phyloP scores from a whole-genome alignment of 2,797 vertebrate genomes.

The Ceyx erithaca region DNA sequence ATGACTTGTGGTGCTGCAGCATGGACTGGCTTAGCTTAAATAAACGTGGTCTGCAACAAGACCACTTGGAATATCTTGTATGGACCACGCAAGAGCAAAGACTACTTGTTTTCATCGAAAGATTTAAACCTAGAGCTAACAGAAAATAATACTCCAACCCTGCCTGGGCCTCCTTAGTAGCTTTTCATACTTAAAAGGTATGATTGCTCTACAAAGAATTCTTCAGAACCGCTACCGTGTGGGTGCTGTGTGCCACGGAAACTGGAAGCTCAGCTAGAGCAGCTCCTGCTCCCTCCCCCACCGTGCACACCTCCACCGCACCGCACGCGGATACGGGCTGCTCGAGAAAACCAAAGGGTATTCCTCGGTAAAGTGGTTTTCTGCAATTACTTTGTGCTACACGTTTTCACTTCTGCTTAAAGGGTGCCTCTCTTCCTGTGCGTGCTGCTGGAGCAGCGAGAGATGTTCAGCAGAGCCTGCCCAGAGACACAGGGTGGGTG shows the following conservation, averaged over 20 bases:
- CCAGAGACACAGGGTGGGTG: rapidly evolving
- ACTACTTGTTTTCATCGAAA: background rate
- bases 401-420: constrained; percentile 57
- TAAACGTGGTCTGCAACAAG: background rate
- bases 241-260: background rate
- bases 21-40: background rate
- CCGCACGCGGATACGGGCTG: background rate
- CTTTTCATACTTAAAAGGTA: background rate
- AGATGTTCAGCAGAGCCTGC: background rate
- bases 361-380: constrained; percentile 63
- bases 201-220: constrained; percentile 14
- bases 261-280: background rate
- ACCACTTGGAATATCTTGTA: background rate
- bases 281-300: background rate
- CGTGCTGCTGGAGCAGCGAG: rapidly evolving
- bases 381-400: constrained; percentile 41
- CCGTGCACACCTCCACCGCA: constrained; percentile 25
- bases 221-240: background rate
- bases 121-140: background rate
- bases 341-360: constrained; percentile 56
- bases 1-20: background rate
- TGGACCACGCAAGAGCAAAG: background rate
- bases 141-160: background rate
- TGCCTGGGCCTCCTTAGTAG: background rate
- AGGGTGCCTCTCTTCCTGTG: constrained; percentile 30